A percentile compares a stretch with the other conserved stretches of the same genome.
phyloP scores from a whole-genome alignment of 2,797 vertebrate genomes.

The Sebastes elongatus region DNA sequence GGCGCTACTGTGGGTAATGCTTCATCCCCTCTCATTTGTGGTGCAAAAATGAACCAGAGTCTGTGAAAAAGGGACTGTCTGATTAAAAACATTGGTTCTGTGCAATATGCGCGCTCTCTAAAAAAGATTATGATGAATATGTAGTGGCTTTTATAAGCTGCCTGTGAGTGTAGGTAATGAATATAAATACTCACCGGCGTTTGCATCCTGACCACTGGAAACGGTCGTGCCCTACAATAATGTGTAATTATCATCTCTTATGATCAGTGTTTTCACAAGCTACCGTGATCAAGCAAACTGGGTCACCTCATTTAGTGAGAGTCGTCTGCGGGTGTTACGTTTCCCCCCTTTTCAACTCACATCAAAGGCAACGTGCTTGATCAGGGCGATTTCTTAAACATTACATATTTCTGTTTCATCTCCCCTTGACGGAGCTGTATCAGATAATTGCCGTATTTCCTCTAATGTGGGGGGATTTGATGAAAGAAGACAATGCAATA shows the following conservation, averaged over 20 bases:
- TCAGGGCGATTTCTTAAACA: constrained; percentile 58
- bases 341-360: constrained; percentile 36
- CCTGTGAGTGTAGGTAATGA: constrained; percentile 35
- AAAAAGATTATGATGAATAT: constrained; percentile 53
- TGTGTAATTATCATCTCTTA: constrained; percentile 54
- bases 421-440: constrained; percentile 12
- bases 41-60: constrained; percentile 50
- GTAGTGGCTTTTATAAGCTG: constrained; percentile 31
- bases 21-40: constrained; percentile 61
- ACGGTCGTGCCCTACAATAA: constrained; percentile 23
- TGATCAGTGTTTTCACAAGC: constrained; percentile 47
- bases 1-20: constrained; percentile 42
- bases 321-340: constrained; percentile 40
- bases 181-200: constrained; percentile 35
- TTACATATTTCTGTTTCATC: constrained; percentile 70
- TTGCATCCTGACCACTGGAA: constrained; percentile 17
- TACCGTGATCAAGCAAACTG: constrained; percentile 57
- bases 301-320: constrained; percentile 60
- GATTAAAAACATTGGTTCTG: constrained; percentile 56
- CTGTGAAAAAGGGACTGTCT: constrained; percentile 46
- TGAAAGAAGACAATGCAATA: constrained; percentile 63
- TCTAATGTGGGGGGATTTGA: constrained; percentile 38
- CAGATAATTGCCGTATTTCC: constrained; percentile 55
- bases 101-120: constrained; percentile 31
- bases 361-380: constrained; percentile 56